Percentiles rank a stretch among this genome's conserved stretches.
Conservation (phyloP, 2,113 vertebrate genomes). For the Triplophysa rosa region DNA sequence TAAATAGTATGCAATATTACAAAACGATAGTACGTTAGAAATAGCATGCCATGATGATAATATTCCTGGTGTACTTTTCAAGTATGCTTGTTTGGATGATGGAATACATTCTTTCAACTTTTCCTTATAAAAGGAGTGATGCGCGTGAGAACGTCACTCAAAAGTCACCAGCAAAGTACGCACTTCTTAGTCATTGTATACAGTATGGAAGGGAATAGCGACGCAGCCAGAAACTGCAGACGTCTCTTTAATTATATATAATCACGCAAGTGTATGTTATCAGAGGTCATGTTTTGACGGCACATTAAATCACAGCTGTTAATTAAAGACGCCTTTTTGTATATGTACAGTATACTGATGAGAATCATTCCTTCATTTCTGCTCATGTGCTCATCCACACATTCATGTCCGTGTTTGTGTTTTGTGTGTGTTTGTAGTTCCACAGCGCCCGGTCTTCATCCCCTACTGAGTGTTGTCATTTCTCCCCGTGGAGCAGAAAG, state of each 20-base stretch:
- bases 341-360: background rate
- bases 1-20: too few relatives aligned
- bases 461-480: slow-evolving; percentile 95
- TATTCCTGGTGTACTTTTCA: too few relatives aligned
- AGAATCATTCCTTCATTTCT: background rate
- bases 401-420: slow-evolving; percentile 47
- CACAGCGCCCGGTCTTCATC: slow-evolving; percentile 88
- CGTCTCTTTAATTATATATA: background rate
- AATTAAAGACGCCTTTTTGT: background rate
- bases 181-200: background rate
- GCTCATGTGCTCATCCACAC: slow-evolving; percentile 35
- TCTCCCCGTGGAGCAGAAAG: slow-evolving; percentile 98
- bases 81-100: too few relatives aligned
- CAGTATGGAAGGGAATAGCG: background rate
- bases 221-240: background rate
- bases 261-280: background rate
- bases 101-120: too few relatives aligned
- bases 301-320: slow-evolving; percentile 2
- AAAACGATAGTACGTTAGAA: background rate
- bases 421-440: slow-evolving; percentile 79
- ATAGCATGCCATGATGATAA: background rate
- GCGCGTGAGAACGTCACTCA: too few relatives aligned
- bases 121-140: too few relatives aligned
- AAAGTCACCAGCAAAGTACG: too few relatives aligned
- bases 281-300: background rate